Conservation (phyloP, 2,797 vertebrate genomes). For the Dendrocincla fuliginosa region DNA sequence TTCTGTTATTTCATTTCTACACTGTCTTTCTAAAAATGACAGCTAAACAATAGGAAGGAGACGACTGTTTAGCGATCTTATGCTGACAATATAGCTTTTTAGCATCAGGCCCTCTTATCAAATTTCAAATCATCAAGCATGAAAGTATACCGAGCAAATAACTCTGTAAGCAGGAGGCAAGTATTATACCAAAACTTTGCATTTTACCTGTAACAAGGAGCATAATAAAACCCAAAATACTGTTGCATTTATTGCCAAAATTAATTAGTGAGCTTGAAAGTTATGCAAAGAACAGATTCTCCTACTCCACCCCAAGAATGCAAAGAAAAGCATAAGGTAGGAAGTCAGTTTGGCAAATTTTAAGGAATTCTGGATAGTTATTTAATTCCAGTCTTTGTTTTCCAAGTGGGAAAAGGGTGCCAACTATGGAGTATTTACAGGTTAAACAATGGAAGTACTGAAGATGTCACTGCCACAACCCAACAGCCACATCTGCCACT, state of each 20-base stretch:
- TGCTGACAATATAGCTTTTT: background rate
- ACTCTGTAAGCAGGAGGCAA: background rate
- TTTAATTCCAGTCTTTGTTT: constrained; percentile 41
- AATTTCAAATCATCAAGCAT: background rate
- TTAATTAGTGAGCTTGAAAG: background rate
- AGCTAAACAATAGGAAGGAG: background rate
- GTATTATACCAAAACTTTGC: background rate
- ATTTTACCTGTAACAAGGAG: background rate
- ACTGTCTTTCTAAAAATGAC: background rate
- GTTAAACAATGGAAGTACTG: constrained; percentile 49
- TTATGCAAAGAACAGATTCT: background rate
- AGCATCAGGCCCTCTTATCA: background rate
- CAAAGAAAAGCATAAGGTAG: background rate
- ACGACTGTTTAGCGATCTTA: background rate
- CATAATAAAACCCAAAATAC: background rate
- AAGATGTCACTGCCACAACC: constrained; percentile 6
- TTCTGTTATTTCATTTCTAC: background rate
- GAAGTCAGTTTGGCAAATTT: background rate
- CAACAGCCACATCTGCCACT: constrained; percentile 16
- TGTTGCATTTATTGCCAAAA: background rate
- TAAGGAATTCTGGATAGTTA: constrained; percentile 8
- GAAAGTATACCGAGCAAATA: background rate
- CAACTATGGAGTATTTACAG: constrained; percentile 31
- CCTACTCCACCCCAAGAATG: background rate
- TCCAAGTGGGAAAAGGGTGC: constrained; percentile 17